Conservation (phyloP, 2,797 vertebrate genomes). For the Lacerta agilis region DNA sequence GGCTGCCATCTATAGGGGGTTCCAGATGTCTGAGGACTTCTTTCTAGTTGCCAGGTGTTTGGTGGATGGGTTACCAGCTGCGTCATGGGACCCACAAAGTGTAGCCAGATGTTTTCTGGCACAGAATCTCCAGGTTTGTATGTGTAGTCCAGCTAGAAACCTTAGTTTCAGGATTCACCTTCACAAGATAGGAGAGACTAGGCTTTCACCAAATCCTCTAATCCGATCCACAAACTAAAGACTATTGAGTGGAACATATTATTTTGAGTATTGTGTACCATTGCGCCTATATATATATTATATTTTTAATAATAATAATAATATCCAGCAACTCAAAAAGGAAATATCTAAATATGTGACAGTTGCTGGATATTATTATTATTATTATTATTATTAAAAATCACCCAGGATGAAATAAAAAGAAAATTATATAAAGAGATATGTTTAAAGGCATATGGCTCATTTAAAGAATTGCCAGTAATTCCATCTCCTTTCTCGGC, state of each 20-base stretch:
- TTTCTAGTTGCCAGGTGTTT: neutral
- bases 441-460: neutral
- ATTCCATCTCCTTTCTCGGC: neutral
- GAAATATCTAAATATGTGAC: too few species aligned
- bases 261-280: neutral
- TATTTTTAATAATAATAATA: too few species aligned
- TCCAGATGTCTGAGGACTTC: neutral
- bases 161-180: neutral
- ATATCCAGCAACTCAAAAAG: too few species aligned
- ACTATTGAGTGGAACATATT: neutral
- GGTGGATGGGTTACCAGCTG: neutral
- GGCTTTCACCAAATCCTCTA: neutral
- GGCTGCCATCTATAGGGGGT: neutral
- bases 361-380: too few species aligned
- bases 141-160: neutral
- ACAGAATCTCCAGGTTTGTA: neutral
- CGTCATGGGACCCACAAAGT: neutral
- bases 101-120: neutral
- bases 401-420: neutral
- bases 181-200: neutral
- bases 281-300: neutral
- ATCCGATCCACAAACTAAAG: neutral
- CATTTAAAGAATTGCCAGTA: neutral
- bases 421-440: neutral
- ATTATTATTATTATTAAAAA: too few species aligned